A percentile compares a stretch with the other conserved stretches of the same genome.
These are phyloP conservation scores for Auanema freiburgensis DNA, from an alignment of 2,888 invertebrate genomes.

Conservation along the genomic window DNA sequence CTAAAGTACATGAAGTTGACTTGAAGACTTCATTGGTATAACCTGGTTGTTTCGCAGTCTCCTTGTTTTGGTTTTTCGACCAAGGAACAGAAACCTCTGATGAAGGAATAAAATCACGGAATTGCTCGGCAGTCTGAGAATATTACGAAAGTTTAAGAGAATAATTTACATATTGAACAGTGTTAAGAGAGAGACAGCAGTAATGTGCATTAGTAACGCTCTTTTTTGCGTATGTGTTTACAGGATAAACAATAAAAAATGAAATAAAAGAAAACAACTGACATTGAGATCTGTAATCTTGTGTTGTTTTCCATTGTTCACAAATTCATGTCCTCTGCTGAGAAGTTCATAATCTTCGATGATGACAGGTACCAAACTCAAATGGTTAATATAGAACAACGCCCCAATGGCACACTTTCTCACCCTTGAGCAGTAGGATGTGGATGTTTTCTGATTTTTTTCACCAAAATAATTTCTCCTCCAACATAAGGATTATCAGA, in stretches of 20 bases:
- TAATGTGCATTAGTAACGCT: too few species aligned
- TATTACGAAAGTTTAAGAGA: too few species aligned
- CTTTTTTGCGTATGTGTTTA: too few species aligned
- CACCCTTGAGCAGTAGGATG: constrained; percentile 5
- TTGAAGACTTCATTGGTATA: neutral
- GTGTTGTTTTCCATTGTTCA: constrained; percentile 8
- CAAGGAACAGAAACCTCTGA: constrained; percentile 5
- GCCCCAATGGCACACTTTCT: neutral
- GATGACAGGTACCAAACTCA: constrained; percentile 15
- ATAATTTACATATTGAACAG: too few species aligned
- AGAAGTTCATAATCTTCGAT: constrained; percentile 33
- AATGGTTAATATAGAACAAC: constrained; percentile 5
- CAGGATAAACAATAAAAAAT: too few species aligned
- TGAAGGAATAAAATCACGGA: constrained; percentile 11
- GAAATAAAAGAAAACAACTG: neutral
- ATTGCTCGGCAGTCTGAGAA: constrained; percentile 9
- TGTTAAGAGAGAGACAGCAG: too few species aligned
- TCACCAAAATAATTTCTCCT: constrained; percentile 16
- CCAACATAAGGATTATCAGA: constrained; percentile 4
- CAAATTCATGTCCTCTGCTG: constrained; percentile 19
- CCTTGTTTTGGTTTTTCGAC: neutral
- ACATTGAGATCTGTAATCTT: constrained; percentile 22
- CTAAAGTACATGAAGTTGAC: neutral
- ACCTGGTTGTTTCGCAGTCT: neutral
- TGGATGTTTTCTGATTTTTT: neutral